Evolutionary conservation across 2,113 vertebrate genomes (phyloP).

Genomic region (Crotalus helleri): DNA sequence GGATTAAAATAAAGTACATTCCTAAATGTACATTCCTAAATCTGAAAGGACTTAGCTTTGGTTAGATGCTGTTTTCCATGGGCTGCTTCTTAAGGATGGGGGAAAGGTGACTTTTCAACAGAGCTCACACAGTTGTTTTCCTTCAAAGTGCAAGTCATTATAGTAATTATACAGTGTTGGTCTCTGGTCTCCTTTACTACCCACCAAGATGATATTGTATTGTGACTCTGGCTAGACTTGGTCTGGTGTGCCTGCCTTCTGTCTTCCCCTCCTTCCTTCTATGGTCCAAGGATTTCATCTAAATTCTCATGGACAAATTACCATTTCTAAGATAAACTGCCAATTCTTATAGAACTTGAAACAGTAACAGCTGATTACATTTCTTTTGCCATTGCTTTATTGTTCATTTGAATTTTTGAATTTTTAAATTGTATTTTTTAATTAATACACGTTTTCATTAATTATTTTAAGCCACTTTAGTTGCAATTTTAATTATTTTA

Average conservation of each 20-base stretch:
- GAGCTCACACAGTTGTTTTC: neutral
- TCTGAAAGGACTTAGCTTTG: neutral
- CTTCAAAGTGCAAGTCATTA: neutral
- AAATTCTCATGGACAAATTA: neutral
- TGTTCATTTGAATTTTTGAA: neutral
- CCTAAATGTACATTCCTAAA: neutral
- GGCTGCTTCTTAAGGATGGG: neutral
- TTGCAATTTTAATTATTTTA: neutral
- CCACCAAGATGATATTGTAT: neutral
- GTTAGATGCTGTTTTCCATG: neutral
- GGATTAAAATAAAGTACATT: neutral
- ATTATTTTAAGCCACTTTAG: neutral
- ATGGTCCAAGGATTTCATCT: neutral
- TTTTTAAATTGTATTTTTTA: neutral
- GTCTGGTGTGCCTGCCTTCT: neutral
- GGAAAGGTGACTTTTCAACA: neutral
- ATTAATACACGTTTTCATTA: neutral
- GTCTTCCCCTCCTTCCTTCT: neutral
- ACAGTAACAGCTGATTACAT: neutral
- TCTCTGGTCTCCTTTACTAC: neutral
- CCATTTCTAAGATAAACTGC: neutral
- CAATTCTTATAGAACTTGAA: neutral
- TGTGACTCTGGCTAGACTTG: neutral
- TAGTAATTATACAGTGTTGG: neutral
- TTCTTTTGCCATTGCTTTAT: neutral